These are phyloP conservation scores for Panagrolaimus sp. DNA, from an alignment of 1,140 invertebrate species.

Conservation along the genomic window DNA sequence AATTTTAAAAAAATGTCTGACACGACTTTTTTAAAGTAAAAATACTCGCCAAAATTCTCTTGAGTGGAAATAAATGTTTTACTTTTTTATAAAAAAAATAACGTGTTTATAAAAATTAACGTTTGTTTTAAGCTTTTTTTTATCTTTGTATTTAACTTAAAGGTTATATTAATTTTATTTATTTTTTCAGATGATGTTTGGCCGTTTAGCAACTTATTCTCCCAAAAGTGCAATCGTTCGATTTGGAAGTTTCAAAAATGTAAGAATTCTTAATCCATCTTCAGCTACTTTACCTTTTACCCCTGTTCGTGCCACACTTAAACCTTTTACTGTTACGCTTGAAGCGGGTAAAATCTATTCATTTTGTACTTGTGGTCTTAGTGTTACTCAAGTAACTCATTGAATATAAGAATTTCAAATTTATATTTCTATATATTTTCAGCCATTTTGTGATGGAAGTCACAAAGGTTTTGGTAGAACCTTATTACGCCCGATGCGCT, in stretches of 20 bases:
- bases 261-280: constrained; percentile 6
- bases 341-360: constrained; percentile 11
- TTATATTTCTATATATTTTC: not conserved
- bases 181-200: no score
- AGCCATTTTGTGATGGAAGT: constrained; percentile 6
- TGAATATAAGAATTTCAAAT: not conserved
- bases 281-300: not conserved
- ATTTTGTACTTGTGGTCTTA: constrained; percentile 4
- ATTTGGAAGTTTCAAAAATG: constrained; percentile 6
- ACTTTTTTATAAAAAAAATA: no score
- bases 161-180: no score
- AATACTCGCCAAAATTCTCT: no score
- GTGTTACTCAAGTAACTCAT: not conserved
- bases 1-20: no score
- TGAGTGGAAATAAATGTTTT: no score
- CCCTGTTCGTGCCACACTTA: not conserved
- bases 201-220: no score
- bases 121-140: no score
- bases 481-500: not conserved
- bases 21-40: no score
- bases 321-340: not conserved
- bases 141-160: no score
- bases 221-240: not conserved
- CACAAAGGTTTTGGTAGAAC: not conserved
- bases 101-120: no score